Evolutionary conservation across 2,888 invertebrate species (phyloP).

Genomic region (Dimorphilus gyrociliatus): DNA sequence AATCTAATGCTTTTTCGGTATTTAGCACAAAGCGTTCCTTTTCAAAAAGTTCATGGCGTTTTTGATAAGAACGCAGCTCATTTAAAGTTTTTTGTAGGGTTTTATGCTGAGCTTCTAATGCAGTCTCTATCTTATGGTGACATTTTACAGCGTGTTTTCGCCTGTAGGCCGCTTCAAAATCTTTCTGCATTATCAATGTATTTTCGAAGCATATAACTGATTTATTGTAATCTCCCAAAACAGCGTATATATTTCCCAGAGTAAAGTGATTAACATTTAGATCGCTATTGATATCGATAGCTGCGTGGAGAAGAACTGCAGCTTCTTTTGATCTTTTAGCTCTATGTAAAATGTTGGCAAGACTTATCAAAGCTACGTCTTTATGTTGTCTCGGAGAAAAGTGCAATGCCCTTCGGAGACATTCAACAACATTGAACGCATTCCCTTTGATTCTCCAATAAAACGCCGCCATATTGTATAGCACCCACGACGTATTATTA

Average conservation of each 20-base stretch:
- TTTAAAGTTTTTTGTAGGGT: constrained; percentile 47
- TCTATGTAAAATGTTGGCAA: constrained; percentile 57
- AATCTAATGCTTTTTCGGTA: constrained; percentile 27
- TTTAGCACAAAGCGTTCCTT: constrained; percentile 45
- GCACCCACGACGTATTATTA: constrained; percentile 59
- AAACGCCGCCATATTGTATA: constrained; percentile 59
- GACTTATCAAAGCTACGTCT: constrained; percentile 54
- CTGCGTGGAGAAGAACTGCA: constrained; percentile 52
- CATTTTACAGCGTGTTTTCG: constrained; percentile 52
- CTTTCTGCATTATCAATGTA: constrained; percentile 48
- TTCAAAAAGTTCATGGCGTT: constrained; percentile 47
- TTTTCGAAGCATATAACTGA: constrained; percentile 52
- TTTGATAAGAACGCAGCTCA: constrained; percentile 49
- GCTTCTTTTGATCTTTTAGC: constrained; percentile 52
- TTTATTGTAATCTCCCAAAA: constrained; percentile 48
- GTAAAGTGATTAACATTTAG: constrained; percentile 43
- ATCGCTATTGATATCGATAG: constrained; percentile 52
- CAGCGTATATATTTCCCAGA: constrained; percentile 56
- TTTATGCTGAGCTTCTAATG: constrained; percentile 48
- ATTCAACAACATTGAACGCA: constrained; percentile 60
- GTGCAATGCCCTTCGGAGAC: constrained; percentile 56
- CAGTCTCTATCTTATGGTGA: constrained; percentile 48
- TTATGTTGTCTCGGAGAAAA: constrained; percentile 57
- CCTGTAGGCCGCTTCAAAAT: constrained; percentile 43
- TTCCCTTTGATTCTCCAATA: constrained; percentile 62